These are phyloP conservation scores for Lasioglossum marginatum DNA, from an alignment of 2,888 invertebrate species.

Conservation along the genomic window DNA sequence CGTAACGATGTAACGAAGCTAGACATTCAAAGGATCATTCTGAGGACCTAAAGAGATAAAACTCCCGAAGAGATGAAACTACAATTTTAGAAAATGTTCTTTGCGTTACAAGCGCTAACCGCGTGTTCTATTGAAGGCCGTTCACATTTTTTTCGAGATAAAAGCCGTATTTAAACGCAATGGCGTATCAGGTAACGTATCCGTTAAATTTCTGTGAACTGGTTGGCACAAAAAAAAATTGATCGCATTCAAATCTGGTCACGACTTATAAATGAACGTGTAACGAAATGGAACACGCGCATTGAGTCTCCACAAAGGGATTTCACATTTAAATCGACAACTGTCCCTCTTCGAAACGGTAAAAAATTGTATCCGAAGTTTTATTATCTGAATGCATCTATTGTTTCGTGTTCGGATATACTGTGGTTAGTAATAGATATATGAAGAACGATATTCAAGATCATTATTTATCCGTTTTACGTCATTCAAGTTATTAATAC, in stretches of 20 bases:
- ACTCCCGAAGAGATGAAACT: neutral
- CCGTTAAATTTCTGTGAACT: neutral
- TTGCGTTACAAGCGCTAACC: neutral
- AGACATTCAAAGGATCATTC: conserved; percentile 14
- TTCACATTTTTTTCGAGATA: neutral
- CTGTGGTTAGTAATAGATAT: neutral
- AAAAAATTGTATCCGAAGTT: neutral
- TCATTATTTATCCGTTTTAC: neutral
- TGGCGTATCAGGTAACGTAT: neutral
- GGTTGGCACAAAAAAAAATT: neutral
- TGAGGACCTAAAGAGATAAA: neutral
- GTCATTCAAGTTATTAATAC: neutral
- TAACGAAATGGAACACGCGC: conserved; percentile 16
- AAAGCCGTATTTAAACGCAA: neutral
- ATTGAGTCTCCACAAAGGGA: neutral
- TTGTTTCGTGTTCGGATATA: neutral
- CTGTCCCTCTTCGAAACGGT: neutral
- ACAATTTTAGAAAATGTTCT: neutral
- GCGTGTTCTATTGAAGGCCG: neutral
- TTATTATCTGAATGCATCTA: neutral
- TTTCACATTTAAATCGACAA: neutral
- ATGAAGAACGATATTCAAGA: neutral
- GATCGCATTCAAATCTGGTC: neutral
- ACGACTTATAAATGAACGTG: neutral
- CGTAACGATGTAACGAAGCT: conserved; percentile 47